Conservation (phyloP, 1,140 invertebrate genomes). For the Frieseomelitta varia region DNA sequence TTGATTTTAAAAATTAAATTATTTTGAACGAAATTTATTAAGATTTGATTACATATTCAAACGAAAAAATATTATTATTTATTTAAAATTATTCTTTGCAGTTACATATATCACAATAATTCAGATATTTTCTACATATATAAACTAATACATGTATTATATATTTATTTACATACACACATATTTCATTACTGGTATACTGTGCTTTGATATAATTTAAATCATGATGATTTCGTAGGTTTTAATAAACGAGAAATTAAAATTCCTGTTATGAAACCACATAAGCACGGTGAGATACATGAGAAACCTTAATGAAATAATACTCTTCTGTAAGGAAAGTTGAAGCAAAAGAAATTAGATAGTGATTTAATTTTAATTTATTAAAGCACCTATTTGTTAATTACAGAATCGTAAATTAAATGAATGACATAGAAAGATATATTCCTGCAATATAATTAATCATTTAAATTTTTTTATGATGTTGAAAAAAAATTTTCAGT, state of each 20-base stretch:
- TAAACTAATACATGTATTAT: neutral
- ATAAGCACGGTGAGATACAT: too few species aligned
- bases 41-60: too few species aligned
- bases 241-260: slow-evolving; percentile 42
- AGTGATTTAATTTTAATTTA: neutral
- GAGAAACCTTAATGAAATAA: slow-evolving; percentile 28
- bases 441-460: neutral
- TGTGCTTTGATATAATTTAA: neutral
- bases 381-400: neutral
- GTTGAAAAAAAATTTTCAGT: neutral
- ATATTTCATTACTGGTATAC: neutral
- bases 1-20: too few species aligned
- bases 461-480: too few species aligned
- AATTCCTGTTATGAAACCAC: slow-evolving; percentile 24
- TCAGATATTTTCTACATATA: neutral
- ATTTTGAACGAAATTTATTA: too few species aligned
- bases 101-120: neutral
- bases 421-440: neutral
- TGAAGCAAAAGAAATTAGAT: neutral
- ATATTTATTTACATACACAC: neutral
- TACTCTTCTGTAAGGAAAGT: neutral
- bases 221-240: neutral
- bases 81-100: neutral
- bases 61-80: too few species aligned
- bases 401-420: too few species aligned